These are phyloP conservation scores for Tipula unca DNA, from an alignment of 2,888 invertebrate species.

Conservation along the genomic window DNA sequence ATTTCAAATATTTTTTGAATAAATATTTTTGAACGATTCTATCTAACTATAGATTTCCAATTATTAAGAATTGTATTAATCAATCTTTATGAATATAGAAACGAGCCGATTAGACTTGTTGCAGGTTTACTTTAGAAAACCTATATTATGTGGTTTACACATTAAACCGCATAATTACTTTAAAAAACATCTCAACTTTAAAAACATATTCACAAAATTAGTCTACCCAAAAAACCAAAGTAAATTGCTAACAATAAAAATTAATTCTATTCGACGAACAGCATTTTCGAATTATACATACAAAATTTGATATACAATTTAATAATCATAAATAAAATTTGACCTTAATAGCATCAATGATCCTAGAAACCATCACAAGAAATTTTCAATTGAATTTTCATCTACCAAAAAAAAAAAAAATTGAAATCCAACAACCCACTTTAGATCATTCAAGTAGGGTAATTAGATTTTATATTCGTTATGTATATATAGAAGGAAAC, in stretches of 20 bases:
- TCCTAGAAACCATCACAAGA: background rate
- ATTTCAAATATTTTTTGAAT: too few species aligned
- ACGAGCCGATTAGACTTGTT: too few species aligned
- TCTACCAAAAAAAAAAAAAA: background rate
- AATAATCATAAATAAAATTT: constrained; percentile 8
- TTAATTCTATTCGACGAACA: background rate
- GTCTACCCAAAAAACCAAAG: background rate
- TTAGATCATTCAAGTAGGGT: background rate
- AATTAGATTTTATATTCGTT: constrained; percentile 9
- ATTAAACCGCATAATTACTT: background rate
- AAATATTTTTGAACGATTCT: too few species aligned
- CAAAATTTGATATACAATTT: background rate
- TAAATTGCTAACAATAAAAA: background rate
- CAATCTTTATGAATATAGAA: too few species aligned
- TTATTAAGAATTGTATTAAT: too few species aligned
- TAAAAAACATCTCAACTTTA: background rate
- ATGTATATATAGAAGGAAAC: too few species aligned
- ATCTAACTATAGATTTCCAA: too few species aligned
- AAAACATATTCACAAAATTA: background rate
- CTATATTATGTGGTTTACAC: background rate
- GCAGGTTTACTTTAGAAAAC: too few species aligned
- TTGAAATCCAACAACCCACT: background rate
- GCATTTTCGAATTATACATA: background rate
- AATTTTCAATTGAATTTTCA: background rate
- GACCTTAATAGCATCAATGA: constrained; percentile 8